phyloP scores from a whole-genome alignment of 2,113 vertebrate genomes.

The Megalops atlanticus region DNA sequence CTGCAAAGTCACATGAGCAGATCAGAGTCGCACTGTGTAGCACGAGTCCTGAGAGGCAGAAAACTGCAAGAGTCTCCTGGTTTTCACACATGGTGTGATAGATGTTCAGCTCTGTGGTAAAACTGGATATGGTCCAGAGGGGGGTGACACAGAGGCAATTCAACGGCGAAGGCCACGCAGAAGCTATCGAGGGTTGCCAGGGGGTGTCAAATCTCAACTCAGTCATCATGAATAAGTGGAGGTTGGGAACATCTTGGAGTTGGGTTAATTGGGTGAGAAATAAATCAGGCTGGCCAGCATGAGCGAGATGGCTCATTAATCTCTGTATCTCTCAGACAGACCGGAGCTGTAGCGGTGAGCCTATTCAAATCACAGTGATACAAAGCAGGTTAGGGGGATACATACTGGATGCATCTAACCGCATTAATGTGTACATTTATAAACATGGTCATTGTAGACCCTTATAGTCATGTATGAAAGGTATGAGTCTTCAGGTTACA shows the following conservation, averaged over 20 bases:
- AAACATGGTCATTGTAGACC: too few relatives aligned
- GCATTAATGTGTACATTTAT: too few relatives aligned
- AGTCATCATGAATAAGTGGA: background rate
- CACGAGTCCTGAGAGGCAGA: background rate
- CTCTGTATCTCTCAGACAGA: background rate
- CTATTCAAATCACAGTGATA: background rate
- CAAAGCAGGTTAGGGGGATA: background rate
- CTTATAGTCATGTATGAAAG: too few relatives aligned
- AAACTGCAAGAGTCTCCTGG: background rate
- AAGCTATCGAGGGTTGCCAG: background rate
- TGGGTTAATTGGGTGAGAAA: slow-evolving; percentile 15
- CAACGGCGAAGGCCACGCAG: background rate
- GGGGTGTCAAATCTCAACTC: background rate
- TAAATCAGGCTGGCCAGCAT: background rate
- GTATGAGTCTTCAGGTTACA: too few relatives aligned
- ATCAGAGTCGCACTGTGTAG: background rate
- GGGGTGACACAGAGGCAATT: background rate
- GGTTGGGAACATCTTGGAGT: background rate
- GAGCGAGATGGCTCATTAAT: background rate
- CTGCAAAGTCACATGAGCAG: background rate
- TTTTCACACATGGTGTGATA: background rate
- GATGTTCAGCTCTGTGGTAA: background rate
- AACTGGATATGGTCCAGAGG: background rate
- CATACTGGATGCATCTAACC: too few relatives aligned
- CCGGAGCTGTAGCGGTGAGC: background rate